phyloP scores from a whole-genome alignment of 1,140 invertebrate species.

The Mya arenaria region DNA sequence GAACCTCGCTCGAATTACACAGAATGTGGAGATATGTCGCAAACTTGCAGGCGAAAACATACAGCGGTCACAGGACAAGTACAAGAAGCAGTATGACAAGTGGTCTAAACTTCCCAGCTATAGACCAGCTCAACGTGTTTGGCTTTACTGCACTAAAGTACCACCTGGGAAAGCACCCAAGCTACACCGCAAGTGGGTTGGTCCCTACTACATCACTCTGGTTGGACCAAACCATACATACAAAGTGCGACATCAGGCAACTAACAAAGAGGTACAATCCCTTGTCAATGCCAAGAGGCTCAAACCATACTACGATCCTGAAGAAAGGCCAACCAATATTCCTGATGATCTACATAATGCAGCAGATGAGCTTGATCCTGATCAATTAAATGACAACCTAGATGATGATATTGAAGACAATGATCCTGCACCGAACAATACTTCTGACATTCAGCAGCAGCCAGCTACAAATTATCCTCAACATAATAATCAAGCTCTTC shows the following conservation, averaged over 20 bases:
- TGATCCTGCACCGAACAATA: too few relatives aligned
- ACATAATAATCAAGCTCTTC: too few relatives aligned
- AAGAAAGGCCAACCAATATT: neutral
- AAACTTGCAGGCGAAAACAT: constrained; percentile 39
- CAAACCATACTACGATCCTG: constrained; percentile 15
- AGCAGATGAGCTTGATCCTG: neutral
- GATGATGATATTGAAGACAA: too few relatives aligned
- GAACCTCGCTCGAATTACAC: neutral
- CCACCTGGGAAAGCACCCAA: constrained; percentile 18
- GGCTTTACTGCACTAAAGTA: constrained; percentile 9
- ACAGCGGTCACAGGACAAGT: constrained; percentile 23
- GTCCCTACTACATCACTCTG: constrained; percentile 37
- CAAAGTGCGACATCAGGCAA: constrained; percentile 5
- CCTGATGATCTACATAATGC: neutral
- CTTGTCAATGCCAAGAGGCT: constrained; percentile 49
- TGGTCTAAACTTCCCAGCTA: constrained; percentile 21
- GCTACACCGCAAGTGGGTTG: constrained; percentile 24
- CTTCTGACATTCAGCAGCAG: too few relatives aligned
- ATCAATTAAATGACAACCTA: neutral
- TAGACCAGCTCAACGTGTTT: neutral
- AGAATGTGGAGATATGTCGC: constrained; percentile 23
- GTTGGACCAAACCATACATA: constrained; percentile 34
- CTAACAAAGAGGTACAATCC: constrained; percentile 18
- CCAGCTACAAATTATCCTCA: too few relatives aligned
- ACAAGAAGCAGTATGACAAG: constrained; percentile 39